phyloP scores from a whole-genome alignment of 2,113 vertebrate species.

The Eolophus roseicapilla region DNA sequence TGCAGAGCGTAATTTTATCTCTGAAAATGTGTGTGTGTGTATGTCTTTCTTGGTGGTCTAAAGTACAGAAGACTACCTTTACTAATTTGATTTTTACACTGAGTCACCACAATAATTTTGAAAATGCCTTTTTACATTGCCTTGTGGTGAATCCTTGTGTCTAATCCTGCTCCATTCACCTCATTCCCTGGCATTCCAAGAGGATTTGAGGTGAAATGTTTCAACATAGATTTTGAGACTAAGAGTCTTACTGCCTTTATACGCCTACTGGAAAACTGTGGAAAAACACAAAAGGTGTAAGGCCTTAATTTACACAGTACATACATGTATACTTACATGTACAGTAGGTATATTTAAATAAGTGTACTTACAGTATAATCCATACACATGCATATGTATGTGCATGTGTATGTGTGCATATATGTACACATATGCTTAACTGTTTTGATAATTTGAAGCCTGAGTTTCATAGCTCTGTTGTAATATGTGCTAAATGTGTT shows the following conservation, averaged over 20 bases:
- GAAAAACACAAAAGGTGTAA: not conserved
- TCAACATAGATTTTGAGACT: not conserved
- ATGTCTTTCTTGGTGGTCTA: not conserved
- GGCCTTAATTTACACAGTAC: not conserved
- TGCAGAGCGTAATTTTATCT: not conserved
- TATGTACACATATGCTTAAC: fast-evolving
- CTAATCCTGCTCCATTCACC: not conserved
- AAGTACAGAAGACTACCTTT: not conserved
- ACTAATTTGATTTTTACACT: not conserved
- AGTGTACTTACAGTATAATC: not conserved
- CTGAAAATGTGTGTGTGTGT: not conserved
- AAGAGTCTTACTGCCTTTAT: not conserved
- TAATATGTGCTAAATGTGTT: not conserved
- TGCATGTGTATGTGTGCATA: not conserved
- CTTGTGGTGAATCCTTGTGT: not conserved
- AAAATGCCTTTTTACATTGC: not conserved
- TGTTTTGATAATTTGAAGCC: not conserved
- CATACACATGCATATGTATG: not conserved
- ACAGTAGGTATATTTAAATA: not conserved
- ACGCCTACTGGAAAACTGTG: not conserved
- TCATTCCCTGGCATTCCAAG: not conserved
- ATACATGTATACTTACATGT: not conserved
- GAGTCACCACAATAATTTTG: not conserved
- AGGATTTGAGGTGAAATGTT: not conserved
- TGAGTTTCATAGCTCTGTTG: not conserved